Conservation (phyloP, 2,113 vertebrate genomes). For the Podocnemis expansa region DNA sequence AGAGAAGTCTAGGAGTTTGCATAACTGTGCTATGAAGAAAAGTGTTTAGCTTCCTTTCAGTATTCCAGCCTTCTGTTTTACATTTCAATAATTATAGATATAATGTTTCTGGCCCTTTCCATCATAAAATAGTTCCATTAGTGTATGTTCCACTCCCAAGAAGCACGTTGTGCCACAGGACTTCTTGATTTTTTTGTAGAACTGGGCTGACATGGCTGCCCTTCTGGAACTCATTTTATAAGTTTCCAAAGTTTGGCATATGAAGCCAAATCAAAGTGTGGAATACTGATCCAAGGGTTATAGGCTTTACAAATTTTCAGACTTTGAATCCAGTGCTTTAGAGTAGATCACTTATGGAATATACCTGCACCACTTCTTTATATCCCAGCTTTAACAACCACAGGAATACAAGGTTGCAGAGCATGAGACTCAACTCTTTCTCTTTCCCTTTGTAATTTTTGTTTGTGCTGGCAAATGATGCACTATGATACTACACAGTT, state of each 20-base stretch:
- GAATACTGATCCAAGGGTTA: constrained; percentile 12
- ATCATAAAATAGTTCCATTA: neutral
- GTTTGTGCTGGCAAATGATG: neutral
- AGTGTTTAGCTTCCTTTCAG: neutral
- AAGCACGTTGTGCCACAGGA: too few relatives aligned
- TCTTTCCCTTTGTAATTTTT: neutral
- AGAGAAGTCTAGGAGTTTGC: neutral
- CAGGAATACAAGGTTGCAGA: neutral
- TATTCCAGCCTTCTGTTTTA: neutral
- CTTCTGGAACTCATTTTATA: constrained; percentile 21
- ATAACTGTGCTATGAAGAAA: neutral
- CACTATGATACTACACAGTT: neutral
- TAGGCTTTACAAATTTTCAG: constrained; percentile 23
- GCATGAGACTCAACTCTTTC: neutral
- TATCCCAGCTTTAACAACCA: constrained; percentile 14
- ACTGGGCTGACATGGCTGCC: too few relatives aligned
- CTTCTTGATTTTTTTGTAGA: too few relatives aligned
- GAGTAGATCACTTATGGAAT: neutral
- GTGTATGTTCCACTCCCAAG: neutral
- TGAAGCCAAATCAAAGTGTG: constrained; percentile 9
- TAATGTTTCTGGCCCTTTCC: neutral
- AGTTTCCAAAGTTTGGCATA: too few relatives aligned
- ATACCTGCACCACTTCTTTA: constrained; percentile 6
- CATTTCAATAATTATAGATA: neutral
- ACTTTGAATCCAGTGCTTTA: constrained; percentile 31